Percentiles rank a stretch among this genome's conserved stretches.
Evolutionary conservation across 2,797 vertebrate genomes (phyloP).

Genomic region (Sphenodon punctatus): DNA sequence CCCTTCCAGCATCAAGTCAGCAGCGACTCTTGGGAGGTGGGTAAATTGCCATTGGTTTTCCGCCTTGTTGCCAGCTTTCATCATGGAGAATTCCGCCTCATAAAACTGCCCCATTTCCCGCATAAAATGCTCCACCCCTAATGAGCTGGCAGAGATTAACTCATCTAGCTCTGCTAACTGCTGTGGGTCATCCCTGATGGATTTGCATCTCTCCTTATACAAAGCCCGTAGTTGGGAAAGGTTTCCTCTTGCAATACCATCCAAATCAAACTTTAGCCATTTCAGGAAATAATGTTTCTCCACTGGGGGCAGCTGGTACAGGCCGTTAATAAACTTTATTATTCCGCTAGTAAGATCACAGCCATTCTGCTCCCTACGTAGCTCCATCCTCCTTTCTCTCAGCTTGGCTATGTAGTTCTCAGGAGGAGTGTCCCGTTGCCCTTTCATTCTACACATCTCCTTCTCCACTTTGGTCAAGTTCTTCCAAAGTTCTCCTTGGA

Average conservation of each 20-base stretch:
- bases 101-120: slow-evolving; percentile 85
- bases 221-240: background rate
- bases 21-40: slow-evolving; percentile 76
- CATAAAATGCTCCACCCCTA: slow-evolving; percentile 84
- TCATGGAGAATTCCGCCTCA: slow-evolving; percentile 75
- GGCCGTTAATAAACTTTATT: slow-evolving; percentile 74
- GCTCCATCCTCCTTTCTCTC: slow-evolving; percentile 57
- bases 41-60: slow-evolving; percentile 60
- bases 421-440: slow-evolving; percentile 14
- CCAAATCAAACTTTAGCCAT: slow-evolving; percentile 82
- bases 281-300: slow-evolving; percentile 81
- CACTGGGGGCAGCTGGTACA: slow-evolving; percentile 60
- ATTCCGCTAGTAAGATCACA: slow-evolving; percentile 74
- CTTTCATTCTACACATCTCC: slow-evolving; percentile 69
- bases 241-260: slow-evolving; percentile 54
- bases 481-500: slow-evolving; percentile 78
- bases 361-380: slow-evolving; percentile 63
- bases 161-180: slow-evolving; percentile 63
- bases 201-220: background rate
- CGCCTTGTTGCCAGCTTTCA: slow-evolving; percentile 35
- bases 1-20: slow-evolving; percentile 80
- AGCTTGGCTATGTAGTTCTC: slow-evolving; percentile 61
- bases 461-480: slow-evolving; percentile 76
- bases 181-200: background rate
- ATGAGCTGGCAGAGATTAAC: slow-evolving; percentile 64